These are phyloP conservation scores for Platichthys stellatus DNA, from an alignment of 2,113 vertebrate species.

Conservation along the genomic window DNA sequence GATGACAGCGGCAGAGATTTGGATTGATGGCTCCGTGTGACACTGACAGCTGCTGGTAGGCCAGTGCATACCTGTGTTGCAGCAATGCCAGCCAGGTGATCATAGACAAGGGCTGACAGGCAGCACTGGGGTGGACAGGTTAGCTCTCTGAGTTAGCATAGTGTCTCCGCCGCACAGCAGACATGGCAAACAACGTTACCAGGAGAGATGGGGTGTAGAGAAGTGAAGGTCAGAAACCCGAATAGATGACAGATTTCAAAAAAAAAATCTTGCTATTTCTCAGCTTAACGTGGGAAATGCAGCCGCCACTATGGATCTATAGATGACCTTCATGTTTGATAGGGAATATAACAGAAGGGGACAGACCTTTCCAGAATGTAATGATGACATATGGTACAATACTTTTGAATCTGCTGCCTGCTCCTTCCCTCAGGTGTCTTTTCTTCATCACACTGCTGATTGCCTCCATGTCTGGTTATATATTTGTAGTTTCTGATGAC, in stretches of 20 bases:
- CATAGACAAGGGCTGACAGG: conserved; percentile 68
- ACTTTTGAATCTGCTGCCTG: conserved; percentile 26
- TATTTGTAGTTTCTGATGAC: conserved; percentile 39
- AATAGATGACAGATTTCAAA: conserved; percentile 32
- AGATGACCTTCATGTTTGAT: conserved; percentile 57
- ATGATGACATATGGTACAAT: conserved; percentile 40
- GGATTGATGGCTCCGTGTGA: conserved; percentile 75
- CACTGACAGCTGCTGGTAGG: conserved; percentile 71
- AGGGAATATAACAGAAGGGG: conserved; percentile 35
- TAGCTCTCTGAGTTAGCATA: conserved; percentile 60
- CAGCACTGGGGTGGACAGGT: conserved; percentile 56
- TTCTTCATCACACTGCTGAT: conserved; percentile 20
- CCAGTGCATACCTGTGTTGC: conserved; percentile 56
- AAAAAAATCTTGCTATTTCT: conserved; percentile 51
- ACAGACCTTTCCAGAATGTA: conserved; percentile 43
- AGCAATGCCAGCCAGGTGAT: conserved; percentile 66
- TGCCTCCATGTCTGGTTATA: conserved; percentile 18
- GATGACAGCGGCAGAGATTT: conserved; percentile 62
- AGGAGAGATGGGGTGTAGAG: conserved; percentile 55
- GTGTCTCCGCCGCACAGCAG: conserved; percentile 57
- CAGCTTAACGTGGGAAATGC: conserved; percentile 52
- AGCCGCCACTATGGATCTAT: conserved; percentile 33
- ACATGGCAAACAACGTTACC: conserved; percentile 65
- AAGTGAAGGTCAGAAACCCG: conserved; percentile 59
- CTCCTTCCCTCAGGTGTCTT: conserved; percentile 37